These are phyloP conservation scores for Paracanthobrama guichenoti DNA, from an alignment of 2,113 vertebrate species.

Conservation along the genomic window DNA sequence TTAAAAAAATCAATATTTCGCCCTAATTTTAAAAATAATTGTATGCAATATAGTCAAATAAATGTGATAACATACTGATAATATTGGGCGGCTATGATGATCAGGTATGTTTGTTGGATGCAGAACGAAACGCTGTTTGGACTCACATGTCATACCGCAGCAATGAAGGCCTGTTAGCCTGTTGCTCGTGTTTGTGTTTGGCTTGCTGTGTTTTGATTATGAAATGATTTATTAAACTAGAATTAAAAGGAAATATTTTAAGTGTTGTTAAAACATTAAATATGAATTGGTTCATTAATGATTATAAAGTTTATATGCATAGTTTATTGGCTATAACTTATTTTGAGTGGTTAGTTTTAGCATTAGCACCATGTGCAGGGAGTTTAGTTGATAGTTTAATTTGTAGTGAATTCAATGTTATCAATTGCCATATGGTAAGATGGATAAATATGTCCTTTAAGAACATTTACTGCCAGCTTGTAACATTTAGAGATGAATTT, in stretches of 20 bases:
- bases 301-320: not conserved
- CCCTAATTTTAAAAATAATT: not conserved
- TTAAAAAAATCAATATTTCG: not conserved
- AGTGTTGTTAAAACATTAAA: not conserved
- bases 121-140: not conserved
- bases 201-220: no score
- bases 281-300: not conserved
- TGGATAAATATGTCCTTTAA: not conserved
- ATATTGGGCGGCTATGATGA: accelerated
- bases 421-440: not conserved
- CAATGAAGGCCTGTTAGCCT: not conserved
- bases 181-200: not conserved
- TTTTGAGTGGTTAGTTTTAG: not conserved
- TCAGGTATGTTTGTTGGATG: not conserved
- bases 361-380: not conserved
- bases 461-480: no score
- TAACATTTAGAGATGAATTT: no score
- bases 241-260: not conserved
- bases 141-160: no score
- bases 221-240: no score
- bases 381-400: not conserved
- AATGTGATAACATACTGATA: not conserved
- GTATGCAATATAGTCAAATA: not conserved
- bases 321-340: not conserved
- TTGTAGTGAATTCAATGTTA: not conserved